Evolutionary conservation across 2,797 vertebrate species (phyloP), one percentile per base, ranked within the genome.

Genomic region (Enteromius treurensis): DNA sequence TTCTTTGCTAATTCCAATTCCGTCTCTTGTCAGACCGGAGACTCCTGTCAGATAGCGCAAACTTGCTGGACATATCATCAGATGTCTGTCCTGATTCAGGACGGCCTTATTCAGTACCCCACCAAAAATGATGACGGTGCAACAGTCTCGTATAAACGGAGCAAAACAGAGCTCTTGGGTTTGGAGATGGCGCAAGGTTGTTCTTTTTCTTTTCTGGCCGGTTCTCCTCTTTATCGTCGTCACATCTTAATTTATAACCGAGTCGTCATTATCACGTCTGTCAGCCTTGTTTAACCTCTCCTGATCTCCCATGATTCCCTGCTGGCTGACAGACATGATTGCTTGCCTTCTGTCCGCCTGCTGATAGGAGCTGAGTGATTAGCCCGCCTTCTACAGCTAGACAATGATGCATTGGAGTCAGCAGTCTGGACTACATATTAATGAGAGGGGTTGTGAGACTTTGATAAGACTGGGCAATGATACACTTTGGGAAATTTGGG

Each of bases 231-330:
- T 93, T 96, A 96, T 96, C 96, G 91, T 93, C 93, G 93, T 94
- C 95, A 94, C 93, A 97, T 98, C 96, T 97, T 98, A 97, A 97
- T 97, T 96, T 97, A 97, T 96, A 95, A 95, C 93, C 95, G 94
- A 96, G 95, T 95, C 95, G 94, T 96, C 95, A 95, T 95, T 95
- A 96, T 96, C 96, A 93, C 95, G 93, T 95, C 95, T 96, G 95
- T 97, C 96, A 96, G 96, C 93, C 93, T 96, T 95, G 95, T 95
- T 95, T 96, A 97, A 96, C 94, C 95, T 93, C 92, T 80, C 91
- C 95, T 94, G 94, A 93, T 95, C 96, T 96, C 95, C 94, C 94
- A 94, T 95, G 96, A 96, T 96, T 95, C 95, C 94, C 91, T 90
- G 92, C 95, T 91, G 94, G 94, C 96, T 95, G 95, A 91, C 92